Evolutionary conservation across 1,140 invertebrate genomes (phyloP).

Genomic region (Pachypsylla venusta): DNA sequence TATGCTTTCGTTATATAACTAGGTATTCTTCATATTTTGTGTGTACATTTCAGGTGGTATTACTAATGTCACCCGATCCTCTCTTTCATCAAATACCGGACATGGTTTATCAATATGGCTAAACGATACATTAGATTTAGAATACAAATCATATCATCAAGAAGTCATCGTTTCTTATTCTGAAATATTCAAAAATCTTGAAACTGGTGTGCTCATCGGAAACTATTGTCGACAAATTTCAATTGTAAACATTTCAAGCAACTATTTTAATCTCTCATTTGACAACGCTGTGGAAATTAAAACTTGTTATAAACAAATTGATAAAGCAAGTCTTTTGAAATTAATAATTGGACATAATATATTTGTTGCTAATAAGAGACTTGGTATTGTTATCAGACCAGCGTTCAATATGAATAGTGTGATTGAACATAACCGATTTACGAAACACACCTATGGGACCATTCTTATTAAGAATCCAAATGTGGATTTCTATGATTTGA

Average conservation of each 20-base stretch:
- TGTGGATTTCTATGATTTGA: constrained; percentile 53
- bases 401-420: constrained; percentile 62
- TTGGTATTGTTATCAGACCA: constrained; percentile 64
- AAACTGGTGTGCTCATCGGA: constrained; percentile 65
- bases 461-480: constrained; percentile 72
- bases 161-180: constrained; percentile 76
- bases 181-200: constrained; percentile 64
- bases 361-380: constrained; percentile 57
- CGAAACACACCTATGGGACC: constrained; percentile 61
- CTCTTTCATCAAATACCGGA: constrained; percentile 61
- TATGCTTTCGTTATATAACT: no score
- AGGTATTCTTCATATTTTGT: no score
- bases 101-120: constrained; percentile 58
- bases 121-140: constrained; percentile 66
- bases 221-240: constrained; percentile 55
- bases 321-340: constrained; percentile 27
- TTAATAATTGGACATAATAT: constrained; percentile 74
- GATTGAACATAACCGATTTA: constrained; percentile 80
- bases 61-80: constrained; percentile 69
- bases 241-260: constrained; percentile 66
- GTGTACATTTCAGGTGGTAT: constrained; percentile 65
- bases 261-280: constrained; percentile 59
- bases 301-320: constrained; percentile 14
- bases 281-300: constrained; percentile 56
- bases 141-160: constrained; percentile 63